Percentiles rank a stretch among this genome's conserved stretches.
These are phyloP conservation scores for Adelosebastes latens DNA, from an alignment of 2,797 vertebrate species.

Conservation along the genomic window DNA sequence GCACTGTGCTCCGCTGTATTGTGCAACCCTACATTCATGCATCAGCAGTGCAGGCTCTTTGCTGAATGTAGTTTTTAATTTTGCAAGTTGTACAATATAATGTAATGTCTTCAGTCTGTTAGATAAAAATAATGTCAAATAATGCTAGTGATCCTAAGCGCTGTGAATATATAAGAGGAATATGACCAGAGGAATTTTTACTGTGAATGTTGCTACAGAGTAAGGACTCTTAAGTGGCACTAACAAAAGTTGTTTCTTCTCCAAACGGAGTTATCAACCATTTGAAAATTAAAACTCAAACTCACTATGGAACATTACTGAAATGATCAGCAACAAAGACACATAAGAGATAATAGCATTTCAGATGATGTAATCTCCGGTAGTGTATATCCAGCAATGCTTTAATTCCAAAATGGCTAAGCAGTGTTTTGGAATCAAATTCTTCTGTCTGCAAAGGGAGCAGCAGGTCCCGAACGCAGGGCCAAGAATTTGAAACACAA, in stretches of 20 bases:
- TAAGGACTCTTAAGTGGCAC: neutral
- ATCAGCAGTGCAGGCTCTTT: too few species aligned
- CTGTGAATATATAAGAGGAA: neutral
- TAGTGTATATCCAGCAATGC: neutral
- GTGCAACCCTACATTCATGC: too few species aligned
- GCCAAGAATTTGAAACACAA: conserved; percentile 72
- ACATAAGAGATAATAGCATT: neutral
- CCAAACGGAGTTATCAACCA: neutral
- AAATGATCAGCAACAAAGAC: neutral
- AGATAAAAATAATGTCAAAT: too few species aligned
- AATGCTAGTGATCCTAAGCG: neutral
- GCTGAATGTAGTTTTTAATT: too few species aligned
- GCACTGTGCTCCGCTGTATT: too few species aligned
- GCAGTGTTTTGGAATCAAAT: conserved; percentile 48
- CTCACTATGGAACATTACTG: neutral
- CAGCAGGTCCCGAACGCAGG: conserved; percentile 50
- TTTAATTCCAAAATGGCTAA: conserved; percentile 25
- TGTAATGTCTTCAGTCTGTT: too few species aligned
- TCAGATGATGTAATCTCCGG: conserved; percentile 13
- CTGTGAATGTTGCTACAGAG: neutral
- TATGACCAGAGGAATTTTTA: neutral
- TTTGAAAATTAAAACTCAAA: neutral
- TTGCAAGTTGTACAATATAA: too few species aligned
- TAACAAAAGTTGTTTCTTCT: neutral
- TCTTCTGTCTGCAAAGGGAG: conserved; percentile 42